Conservation (phyloP, 1,140 invertebrate species). For the Drosophila sechellia region DNA sequence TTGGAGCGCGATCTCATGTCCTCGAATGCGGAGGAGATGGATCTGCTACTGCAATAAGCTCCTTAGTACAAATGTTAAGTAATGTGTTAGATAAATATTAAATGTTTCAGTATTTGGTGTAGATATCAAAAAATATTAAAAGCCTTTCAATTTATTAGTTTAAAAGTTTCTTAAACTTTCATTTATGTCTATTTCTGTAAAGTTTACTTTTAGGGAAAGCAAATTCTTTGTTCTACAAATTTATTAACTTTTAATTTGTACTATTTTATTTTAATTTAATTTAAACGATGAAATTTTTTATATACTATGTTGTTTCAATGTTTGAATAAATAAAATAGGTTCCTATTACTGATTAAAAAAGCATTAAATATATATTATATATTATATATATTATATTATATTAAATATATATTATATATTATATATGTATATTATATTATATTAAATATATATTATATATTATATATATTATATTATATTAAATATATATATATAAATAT, state of each 20-base stretch:
- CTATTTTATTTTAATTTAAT: not conserved
- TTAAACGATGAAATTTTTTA: not conserved
- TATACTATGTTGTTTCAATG: too few species aligned
- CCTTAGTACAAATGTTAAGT: slow-evolving; percentile 30
- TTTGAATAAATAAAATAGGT: too few species aligned
- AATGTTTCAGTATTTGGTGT: not conserved
- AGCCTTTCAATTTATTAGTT: not conserved
- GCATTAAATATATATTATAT: too few species aligned
- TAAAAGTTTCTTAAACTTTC: not conserved
- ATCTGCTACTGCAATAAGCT: slow-evolving; percentile 70
- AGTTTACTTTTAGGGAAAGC: not conserved
- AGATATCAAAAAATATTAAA: not conserved
- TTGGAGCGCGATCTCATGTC: slow-evolving; percentile 77
- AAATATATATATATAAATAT: too few species aligned
- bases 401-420: too few species aligned
- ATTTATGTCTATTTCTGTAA: not conserved
- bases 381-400: too few species aligned
- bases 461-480: too few species aligned
- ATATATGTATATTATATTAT: too few species aligned
- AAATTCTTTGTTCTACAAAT: not conserved
- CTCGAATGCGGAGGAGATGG: slow-evolving; percentile 72
- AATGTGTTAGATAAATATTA: slow-evolving; percentile 1
- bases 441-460: too few species aligned
- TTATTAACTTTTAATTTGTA: not conserved
- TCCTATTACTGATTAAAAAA: too few species aligned